These are phyloP conservation scores for Hirudinaria manillensis DNA, from an alignment of 2,888 invertebrate genomes.

Conservation along the genomic window DNA sequence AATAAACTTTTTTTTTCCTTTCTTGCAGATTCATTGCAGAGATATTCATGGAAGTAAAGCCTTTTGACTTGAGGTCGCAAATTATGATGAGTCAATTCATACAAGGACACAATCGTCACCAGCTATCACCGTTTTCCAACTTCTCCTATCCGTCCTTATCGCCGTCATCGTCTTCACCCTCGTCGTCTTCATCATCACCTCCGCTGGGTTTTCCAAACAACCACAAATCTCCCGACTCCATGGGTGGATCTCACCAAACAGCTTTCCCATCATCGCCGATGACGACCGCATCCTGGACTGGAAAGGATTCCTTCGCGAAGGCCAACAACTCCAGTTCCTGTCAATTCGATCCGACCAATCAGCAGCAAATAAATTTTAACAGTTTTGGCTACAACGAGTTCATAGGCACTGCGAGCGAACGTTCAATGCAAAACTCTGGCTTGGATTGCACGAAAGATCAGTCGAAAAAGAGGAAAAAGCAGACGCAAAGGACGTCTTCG, in stretches of 20 bases:
- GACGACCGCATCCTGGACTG: neutral
- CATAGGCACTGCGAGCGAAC: neutral
- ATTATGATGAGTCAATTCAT: slow-evolving; percentile 3
- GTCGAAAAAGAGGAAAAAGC: slow-evolving; percentile 8
- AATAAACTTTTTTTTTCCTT: too few relatives aligned
- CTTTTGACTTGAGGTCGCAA: slow-evolving; percentile 1
- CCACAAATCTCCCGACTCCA: neutral
- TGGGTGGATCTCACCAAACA: neutral
- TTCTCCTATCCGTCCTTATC: slow-evolving; percentile 6
- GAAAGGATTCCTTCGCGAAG: neutral
- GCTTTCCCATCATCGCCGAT: neutral
- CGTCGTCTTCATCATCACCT: slow-evolving; percentile 1
- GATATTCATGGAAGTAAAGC: neutral
- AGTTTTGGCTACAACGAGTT: too few relatives aligned
- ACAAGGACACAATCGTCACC: too few relatives aligned
- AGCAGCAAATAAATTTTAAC: too few relatives aligned
- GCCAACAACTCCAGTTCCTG: neutral
- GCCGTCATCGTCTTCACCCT: neutral
- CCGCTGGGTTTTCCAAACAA: neutral
- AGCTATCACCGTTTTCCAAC: neutral
- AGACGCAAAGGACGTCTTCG: slow-evolving; percentile 6
- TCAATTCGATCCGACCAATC: too few relatives aligned
- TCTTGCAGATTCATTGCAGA: too few relatives aligned
- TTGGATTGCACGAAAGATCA: neutral
- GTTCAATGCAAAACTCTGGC: neutral